Evolutionary conservation across 2,888 invertebrate genomes (phyloP), one percentile per base, ranked within the genome.

Genomic region (Conchocele bisecta): DNA sequence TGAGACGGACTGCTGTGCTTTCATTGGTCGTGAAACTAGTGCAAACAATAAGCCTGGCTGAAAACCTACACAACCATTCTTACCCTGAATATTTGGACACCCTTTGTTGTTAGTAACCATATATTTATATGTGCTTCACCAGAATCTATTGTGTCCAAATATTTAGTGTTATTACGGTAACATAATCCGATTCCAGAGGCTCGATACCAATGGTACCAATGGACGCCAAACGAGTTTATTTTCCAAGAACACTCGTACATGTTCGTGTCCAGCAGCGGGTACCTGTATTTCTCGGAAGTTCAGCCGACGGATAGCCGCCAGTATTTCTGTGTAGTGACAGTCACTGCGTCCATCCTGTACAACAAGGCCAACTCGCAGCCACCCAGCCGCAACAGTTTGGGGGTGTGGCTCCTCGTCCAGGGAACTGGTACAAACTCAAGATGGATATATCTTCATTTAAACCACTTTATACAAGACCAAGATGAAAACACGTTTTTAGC

Each of bases 381-480:
- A 1, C 86, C 86, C 2, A 79, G 79, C 29, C 51, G 79, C 48
- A 83, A 79, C 50, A 89, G 88, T 63, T 75, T 87, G 29, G 87
- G 88, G 17, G 88, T 89, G 3, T 69, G 73, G 35, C 84, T 90
- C 0, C 46, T 51, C 0, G 85, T 89, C 29, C 64, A 64, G 0
- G 85, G 84, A 35, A 81, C 83, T 58, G 74, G 89, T 89, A 22
- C 9, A n/a, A n/a, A n/a, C n/a, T n/a, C n/a, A n/a, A n/a, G n/a
- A n/a, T n/a, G n/a, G n/a, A n/a, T n/a, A n/a, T n/a, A n/a, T n/a
- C n/a, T n/a, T n/a, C n/a, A n/a, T n/a, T n/a, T n/a, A n/a, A n/a
- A n/a, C n/a, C n/a, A n/a, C n/a, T n/a, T n/a, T n/a, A n/a, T n/a
- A n/a, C n/a, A n/a, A n/a, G n/a, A n/a, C n/a, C n/a, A n/a, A n/a